phyloP scores from a whole-genome alignment of 2,113 vertebrate genomes.

The Proteles cristata region DNA sequence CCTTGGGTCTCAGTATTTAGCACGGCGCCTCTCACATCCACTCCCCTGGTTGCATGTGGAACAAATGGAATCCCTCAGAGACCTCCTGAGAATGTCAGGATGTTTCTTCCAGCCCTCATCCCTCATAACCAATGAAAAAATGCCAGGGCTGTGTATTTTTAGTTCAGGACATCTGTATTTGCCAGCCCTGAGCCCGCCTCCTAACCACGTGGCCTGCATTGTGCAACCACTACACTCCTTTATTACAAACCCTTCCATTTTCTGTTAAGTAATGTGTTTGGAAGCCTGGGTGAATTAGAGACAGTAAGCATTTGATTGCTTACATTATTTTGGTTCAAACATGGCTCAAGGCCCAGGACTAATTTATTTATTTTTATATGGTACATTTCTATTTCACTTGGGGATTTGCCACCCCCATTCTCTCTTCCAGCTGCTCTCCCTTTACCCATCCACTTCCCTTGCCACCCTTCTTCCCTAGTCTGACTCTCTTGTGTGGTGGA shows the following conservation, averaged over 20 bases:
- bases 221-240: background rate
- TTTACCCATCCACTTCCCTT: background rate
- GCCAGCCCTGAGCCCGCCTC: background rate
- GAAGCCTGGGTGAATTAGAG: conserved; percentile 9
- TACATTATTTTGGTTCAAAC: conserved; percentile 74
- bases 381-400: conserved; percentile 65
- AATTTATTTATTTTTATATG: conserved; percentile 69
- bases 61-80: conserved; percentile 10
- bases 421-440: conserved; percentile 31
- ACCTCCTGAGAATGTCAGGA: background rate
- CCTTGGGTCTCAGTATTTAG: background rate
- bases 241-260: conserved; percentile 27
- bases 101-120: background rate
- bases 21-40: rapidly evolving
- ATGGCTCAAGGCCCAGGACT: conserved; percentile 49
- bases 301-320: conserved; percentile 62
- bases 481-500: background rate
- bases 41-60: background rate
- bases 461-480: background rate
- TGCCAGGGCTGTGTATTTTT: conserved; percentile 50
- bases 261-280: conserved; percentile 63
- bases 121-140: background rate
- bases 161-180: background rate
- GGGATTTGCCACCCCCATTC: conserved; percentile 13
- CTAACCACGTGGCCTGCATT: background rate